Evolutionary conservation across 2,797 vertebrate genomes (phyloP).

Genomic region (Erethizon dorsatum): DNA sequence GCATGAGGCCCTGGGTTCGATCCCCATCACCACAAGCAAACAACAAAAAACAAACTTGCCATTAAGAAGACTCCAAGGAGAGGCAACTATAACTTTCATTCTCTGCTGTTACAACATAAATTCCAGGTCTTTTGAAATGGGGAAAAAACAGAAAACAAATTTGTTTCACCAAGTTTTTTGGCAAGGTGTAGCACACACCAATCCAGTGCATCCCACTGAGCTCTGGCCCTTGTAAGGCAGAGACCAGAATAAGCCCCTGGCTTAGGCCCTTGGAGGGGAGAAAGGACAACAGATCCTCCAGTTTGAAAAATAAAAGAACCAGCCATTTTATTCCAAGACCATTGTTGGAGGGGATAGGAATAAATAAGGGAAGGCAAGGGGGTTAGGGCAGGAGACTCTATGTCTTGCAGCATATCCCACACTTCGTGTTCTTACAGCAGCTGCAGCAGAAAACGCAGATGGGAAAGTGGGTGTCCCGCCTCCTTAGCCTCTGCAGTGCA

Average conservation of each 20-base stretch:
- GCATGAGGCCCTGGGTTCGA: background rate
- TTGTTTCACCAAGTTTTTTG: background rate
- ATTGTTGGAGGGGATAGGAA: background rate
- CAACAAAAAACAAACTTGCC: background rate
- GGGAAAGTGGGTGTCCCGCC: slow-evolving; percentile 89
- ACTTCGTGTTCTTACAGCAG: slow-evolving; percentile 90
- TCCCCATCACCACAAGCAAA: background rate
- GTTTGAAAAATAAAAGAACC: slow-evolving; percentile 67
- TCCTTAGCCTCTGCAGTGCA: slow-evolving; percentile 86
- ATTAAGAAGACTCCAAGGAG: background rate
- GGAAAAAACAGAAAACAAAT: background rate
- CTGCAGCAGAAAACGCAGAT: slow-evolving; percentile 91
- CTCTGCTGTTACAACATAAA: background rate
- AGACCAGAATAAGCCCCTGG: background rate
- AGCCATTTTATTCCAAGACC: slow-evolving; percentile 74
- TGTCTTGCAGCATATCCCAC: slow-evolving; percentile 92
- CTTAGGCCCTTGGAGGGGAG: background rate
- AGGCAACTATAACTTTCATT: slow-evolving; percentile 12
- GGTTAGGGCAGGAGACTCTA: slow-evolving; percentile 56
- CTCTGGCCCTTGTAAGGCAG: too few relatives aligned
- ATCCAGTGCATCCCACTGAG: rapidly evolving
- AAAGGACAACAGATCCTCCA: slow-evolving; percentile 33
- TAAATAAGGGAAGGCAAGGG: slow-evolving; percentile 41
- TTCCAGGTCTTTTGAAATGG: background rate
- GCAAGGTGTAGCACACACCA: too few relatives aligned